Percentiles rank a stretch among this genome's conserved stretches.
phyloP scores from a whole-genome alignment of 2,888 invertebrate genomes.

The Allolobophora icterica region DNA sequence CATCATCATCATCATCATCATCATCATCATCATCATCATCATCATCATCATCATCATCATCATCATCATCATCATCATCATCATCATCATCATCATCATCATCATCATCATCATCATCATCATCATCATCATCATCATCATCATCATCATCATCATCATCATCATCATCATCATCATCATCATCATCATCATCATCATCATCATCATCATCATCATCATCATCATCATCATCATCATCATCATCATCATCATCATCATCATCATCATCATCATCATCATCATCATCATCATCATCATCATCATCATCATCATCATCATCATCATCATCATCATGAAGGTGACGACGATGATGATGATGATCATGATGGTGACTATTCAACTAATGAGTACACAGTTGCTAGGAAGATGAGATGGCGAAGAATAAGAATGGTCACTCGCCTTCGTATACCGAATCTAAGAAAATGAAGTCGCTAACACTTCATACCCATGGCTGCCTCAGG shows the following conservation, averaged over 20 bases:
- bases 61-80: constrained; percentile 31
- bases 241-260: constrained; percentile 36
- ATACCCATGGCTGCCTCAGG: too few relatives aligned
- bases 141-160: constrained; percentile 34
- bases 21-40: constrained; percentile 18
- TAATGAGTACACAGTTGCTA: too few relatives aligned
- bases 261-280: constrained; percentile 38
- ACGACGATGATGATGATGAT: background rate
- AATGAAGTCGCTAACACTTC: too few relatives aligned
- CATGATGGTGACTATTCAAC: too few relatives aligned
- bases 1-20: background rate
- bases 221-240: constrained; percentile 32
- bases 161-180: constrained; percentile 25
- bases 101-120: constrained; percentile 26
- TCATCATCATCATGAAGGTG: constrained; percentile 31
- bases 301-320: constrained; percentile 36
- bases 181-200: constrained; percentile 26
- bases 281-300: constrained; percentile 37
- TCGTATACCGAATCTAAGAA: too few relatives aligned
- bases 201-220: constrained; percentile 32
- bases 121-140: constrained; percentile 32
- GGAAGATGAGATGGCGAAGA: too few relatives aligned
- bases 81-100: constrained; percentile 33
- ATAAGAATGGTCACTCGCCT: too few relatives aligned
- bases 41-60: constrained; percentile 30